Base-by-base conservation (phyloP, 2,113 vertebrate genomes). In the Nettapus auritus region DNA sequence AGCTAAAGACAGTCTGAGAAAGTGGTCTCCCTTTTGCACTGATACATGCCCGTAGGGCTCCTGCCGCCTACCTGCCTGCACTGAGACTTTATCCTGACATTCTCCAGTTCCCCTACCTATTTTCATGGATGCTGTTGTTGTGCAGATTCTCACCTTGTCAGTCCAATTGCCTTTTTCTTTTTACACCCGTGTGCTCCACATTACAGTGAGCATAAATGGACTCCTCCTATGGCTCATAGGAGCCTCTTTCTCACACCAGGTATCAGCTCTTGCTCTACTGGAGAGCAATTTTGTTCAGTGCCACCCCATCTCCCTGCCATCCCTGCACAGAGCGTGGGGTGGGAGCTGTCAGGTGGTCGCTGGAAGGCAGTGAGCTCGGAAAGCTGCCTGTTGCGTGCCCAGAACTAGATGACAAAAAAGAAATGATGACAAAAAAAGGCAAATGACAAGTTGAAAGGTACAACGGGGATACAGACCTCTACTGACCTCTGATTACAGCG, bases 141-240 rank as follows among this genome's bases (percentile, higher is more conserved):
- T 46, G n/a, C 62, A 82, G 13, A 18, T 55, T 81, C 68, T 86
- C 68, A 74, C 31, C 70, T 52, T 85, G 80, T 90, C 79, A 83
- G n/a, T 42, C 28, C 69, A 68, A 68, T 52, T 78, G 29, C 21
- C 46, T 81, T 48, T 70, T 55, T 14, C 22, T 33, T 81, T 59
- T 63, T 68, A 20, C 26, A 55, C 25, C 31, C 62, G 23, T 21
- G n/a, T 81, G 28, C 56, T 91, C 31, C 18, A 23, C 28, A n/a
- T 25, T 34, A 82, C 79, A 62, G 48, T 20, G 2, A 28, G 4
- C 26, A 59, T 12, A 53, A 70, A 60, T 6, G 1, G 6, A 8
- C 16, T 53, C 22, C 52, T 13, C 31, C 21, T 53, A 38, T 42
- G 18, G 34, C 90, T 42, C 64, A 33, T 3, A 42, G 59, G 69